phyloP scores from a whole-genome alignment of 2,888 invertebrate genomes.

The Eurytoma adleriae region DNA sequence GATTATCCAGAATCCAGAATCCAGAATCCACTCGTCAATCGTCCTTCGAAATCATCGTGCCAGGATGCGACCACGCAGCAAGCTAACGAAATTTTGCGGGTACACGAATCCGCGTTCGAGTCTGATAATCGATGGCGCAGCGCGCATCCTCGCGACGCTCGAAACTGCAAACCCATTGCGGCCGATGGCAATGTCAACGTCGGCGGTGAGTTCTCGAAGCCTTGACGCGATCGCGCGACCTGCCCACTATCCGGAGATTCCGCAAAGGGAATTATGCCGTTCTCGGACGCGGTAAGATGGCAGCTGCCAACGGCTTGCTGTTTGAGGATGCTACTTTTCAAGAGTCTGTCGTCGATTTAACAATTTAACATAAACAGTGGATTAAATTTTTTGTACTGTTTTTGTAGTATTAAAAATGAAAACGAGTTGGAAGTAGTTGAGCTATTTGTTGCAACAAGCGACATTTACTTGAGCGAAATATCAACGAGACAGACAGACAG shows the following conservation, averaged over 20 bases:
- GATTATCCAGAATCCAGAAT: conserved; percentile 40
- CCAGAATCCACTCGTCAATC: conserved; percentile 38
- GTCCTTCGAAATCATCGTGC: conserved; percentile 38
- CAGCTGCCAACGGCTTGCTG: background rate
- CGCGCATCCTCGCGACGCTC: background rate
- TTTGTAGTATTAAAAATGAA: no score
- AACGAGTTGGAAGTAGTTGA: no score
- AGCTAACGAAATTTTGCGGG: conserved; percentile 30
- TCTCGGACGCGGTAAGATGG: no score
- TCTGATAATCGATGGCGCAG: conserved; percentile 6
- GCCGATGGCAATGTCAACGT: no score
- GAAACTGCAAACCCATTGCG: conserved; percentile 4
- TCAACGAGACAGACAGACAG: no score
- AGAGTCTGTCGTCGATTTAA: no score
- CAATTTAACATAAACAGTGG: no score
- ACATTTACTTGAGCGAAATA: no score
- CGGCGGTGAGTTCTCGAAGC: background rate
- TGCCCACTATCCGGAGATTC: background rate
- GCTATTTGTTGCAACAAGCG: no score
- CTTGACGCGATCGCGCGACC: background rate
- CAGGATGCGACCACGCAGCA: background rate
- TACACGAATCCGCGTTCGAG: background rate
- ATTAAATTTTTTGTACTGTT: no score
- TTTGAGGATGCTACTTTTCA: conserved; percentile 4
- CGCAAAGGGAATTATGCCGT: background rate